These are phyloP conservation scores for Vanessa atalanta DNA, from an alignment of 1,140 invertebrate genomes.

Conservation along the genomic window DNA sequence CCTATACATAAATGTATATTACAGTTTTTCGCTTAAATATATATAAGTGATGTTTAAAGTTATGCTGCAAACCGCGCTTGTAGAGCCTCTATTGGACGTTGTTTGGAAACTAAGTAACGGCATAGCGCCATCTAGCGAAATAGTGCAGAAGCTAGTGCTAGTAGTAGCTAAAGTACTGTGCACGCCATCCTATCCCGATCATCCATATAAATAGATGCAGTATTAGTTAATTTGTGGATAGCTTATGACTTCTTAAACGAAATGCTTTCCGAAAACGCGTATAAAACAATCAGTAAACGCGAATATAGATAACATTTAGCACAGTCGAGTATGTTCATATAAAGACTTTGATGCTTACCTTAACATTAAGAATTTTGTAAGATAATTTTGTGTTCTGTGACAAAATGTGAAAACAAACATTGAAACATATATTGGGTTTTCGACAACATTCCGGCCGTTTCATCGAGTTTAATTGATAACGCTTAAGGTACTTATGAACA, in stretches of 20 bases:
- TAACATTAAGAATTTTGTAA: not conserved
- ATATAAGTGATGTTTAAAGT: no score
- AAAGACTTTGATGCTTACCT: not conserved
- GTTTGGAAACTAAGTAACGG: not conserved
- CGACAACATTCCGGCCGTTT: not conserved
- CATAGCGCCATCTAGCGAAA: slow-evolving; percentile 18
- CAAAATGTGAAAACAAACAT: not conserved
- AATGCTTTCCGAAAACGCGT: slow-evolving; percentile 5
- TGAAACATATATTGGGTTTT: not conserved
- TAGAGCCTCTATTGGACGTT: not conserved
- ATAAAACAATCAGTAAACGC: not conserved
- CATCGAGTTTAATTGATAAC: not conserved
- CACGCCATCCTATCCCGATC: slow-evolving; percentile 8
- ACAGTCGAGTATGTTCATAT: not conserved
- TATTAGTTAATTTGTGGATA: slow-evolving; percentile 23
- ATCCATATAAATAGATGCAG: slow-evolving; percentile 34
- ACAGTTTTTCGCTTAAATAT: no score
- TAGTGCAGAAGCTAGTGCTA: not conserved
- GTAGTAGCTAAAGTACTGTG: not conserved
- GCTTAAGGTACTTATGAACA: not conserved
- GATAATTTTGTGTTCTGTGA: not conserved
- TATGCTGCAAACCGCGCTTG: no score
- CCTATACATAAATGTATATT: no score
- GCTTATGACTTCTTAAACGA: slow-evolving; percentile 13
- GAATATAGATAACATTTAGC: not conserved